Conservation (phyloP, 1,140 invertebrate genomes). For the Armadillidium nasatum region DNA sequence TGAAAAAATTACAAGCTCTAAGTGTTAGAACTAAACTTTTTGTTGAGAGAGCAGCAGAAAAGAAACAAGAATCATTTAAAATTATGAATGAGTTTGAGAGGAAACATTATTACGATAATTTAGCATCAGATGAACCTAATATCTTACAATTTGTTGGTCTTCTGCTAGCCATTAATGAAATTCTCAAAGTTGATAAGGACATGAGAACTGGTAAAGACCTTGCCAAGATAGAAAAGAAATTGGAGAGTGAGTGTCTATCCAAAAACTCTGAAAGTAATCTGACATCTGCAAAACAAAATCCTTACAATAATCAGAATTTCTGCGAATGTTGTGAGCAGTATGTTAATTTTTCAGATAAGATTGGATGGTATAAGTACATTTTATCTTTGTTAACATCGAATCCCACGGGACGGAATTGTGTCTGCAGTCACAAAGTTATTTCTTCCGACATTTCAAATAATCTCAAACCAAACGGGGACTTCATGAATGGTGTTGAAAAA, state of each 20-base stretch:
- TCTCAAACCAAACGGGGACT: no score
- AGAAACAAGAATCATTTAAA: not conserved
- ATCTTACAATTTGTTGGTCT: not conserved
- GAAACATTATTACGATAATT: not conserved
- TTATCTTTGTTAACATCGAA: no score
- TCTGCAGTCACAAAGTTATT: no score
- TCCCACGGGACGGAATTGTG: no score
- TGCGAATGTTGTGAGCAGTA: not conserved
- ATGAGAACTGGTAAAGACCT: not conserved
- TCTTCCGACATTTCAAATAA: no score
- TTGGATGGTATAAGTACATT: no score
- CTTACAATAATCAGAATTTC: not conserved
- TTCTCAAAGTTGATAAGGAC: not conserved
- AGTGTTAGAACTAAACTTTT: not conserved
- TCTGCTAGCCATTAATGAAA: not conserved
- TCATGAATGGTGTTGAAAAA: no score
- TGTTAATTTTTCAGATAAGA: no score
- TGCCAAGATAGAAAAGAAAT: not conserved
- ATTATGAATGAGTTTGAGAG: slow-evolving; percentile 3
- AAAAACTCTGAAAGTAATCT: no score
- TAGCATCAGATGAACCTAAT: not conserved
- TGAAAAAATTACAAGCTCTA: not conserved
- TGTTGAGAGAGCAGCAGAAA: not conserved
- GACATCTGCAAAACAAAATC: no score
- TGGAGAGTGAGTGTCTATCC: no score